Evolutionary conservation across 2,888 invertebrate species (phyloP).

Genomic region (Periphyllus acericola): DNA sequence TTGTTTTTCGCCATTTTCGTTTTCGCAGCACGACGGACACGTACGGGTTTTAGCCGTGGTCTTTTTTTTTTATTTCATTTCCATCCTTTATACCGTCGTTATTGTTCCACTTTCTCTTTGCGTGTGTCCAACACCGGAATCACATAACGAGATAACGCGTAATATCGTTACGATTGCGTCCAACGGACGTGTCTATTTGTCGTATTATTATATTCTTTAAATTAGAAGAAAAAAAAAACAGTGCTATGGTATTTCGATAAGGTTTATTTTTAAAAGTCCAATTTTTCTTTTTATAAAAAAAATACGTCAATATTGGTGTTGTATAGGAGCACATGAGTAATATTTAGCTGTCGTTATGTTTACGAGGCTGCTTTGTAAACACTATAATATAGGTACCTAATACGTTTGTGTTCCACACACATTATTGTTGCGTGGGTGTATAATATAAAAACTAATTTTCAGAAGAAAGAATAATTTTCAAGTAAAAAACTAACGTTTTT

Average conservation of each 20-base stretch:
- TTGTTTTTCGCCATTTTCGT: not conserved
- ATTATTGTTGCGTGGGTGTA: not conserved
- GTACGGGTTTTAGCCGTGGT: not conserved
- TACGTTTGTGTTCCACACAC: not conserved
- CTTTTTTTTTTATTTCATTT: not conserved
- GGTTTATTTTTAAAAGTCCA: not conserved
- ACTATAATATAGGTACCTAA: no score
- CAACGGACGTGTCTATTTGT: not conserved
- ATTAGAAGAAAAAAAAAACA: not conserved
- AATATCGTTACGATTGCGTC: not conserved
- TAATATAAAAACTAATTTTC: not conserved
- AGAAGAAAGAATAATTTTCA: not conserved
- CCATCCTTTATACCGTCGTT: not conserved
- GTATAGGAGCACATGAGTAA: not conserved
- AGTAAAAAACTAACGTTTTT: not conserved
- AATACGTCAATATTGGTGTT: not conserved
- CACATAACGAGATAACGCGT: not conserved
- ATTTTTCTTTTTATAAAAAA: not conserved
- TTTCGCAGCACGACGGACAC: no score
- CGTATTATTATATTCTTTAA: not conserved
- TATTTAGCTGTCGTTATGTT: not conserved
- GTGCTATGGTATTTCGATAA: not conserved
- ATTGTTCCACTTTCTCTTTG: not conserved
- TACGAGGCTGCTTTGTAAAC: not conserved
- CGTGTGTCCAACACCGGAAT: not conserved